A percentile compares a stretch with the other conserved stretches of the same genome.
Conservation (phyloP, 2,888 invertebrate genomes). For the Nomada ferruginata region DNA sequence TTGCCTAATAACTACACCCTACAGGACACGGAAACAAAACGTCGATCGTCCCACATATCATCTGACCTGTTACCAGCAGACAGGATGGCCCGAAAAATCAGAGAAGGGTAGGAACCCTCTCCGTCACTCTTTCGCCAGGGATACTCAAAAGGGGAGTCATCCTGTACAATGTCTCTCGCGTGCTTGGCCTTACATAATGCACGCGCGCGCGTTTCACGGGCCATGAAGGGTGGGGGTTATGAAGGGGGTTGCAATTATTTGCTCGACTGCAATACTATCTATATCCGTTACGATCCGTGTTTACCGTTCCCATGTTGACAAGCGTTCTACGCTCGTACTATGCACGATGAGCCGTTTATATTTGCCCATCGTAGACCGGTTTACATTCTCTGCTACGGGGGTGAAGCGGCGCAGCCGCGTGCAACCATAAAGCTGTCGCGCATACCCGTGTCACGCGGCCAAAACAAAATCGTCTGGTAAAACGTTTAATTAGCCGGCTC, state of each 20-base stretch:
- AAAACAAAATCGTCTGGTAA: constrained; percentile 38
- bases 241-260: constrained; percentile 69
- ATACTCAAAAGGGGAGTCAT: constrained; percentile 38
- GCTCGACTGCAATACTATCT: constrained; percentile 75
- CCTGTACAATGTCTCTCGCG: constrained; percentile 54
- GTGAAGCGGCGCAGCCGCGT: constrained; percentile 23
- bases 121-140: constrained; percentile 37
- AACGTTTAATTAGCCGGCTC: constrained; percentile 44
- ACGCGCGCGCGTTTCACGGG: constrained; percentile 29
- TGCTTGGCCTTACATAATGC: constrained; percentile 69
- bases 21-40: constrained; percentile 9
- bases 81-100: constrained; percentile 13
- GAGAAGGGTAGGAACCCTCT: constrained; percentile 52
- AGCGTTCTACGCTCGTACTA: constrained; percentile 61
- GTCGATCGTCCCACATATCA: constrained; percentile 3
- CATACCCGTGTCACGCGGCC: constrained; percentile 5
- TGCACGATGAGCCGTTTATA: constrained; percentile 65
- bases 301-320: constrained; percentile 79
- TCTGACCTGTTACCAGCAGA: constrained; percentile 21
- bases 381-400: constrained; percentile 49
- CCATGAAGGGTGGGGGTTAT: neutral
- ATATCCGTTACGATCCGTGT: constrained; percentile 74
- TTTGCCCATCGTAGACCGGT: constrained; percentile 57
- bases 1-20: neutral
- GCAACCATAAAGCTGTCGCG: constrained; percentile 49